Evolutionary conservation across 92 coral and sea anemone genomes (phyloP).

Genomic region (Umimayanthus chanpuru): DNA sequence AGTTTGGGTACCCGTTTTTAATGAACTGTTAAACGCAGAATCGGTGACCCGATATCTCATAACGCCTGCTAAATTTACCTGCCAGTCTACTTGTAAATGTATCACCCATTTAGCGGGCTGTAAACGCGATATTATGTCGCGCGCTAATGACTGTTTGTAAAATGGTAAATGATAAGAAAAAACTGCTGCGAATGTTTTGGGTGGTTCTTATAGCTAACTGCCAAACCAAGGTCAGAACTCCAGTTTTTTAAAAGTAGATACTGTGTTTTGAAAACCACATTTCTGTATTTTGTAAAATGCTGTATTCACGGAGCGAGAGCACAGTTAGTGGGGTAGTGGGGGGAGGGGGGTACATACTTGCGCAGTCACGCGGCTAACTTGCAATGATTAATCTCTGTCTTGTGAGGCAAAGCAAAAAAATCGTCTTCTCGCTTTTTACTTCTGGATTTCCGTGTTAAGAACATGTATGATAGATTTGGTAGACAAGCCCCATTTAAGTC

Average conservation of each 20-base stretch:
- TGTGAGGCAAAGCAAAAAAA: too few relatives aligned
- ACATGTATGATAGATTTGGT: too few relatives aligned
- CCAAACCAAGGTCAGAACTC: not conserved
- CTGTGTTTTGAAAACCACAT: too few relatives aligned
- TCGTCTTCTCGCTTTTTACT: too few relatives aligned
- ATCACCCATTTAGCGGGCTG: not conserved
- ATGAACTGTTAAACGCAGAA: slow-evolving; percentile 4
- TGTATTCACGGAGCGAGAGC: too few relatives aligned
- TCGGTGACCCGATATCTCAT: not conserved
- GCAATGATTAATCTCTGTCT: too few relatives aligned
- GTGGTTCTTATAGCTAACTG: not conserved
- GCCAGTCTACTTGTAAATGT: slow-evolving; percentile 15
- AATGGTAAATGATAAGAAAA: not conserved
- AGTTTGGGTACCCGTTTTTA: not conserved
- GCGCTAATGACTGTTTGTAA: not conserved
- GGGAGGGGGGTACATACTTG: too few relatives aligned
- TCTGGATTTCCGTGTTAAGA: too few relatives aligned
- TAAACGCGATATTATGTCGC: not conserved
- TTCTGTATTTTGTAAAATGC: too few relatives aligned
- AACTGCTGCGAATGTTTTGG: not conserved
- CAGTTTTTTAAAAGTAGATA: not conserved
- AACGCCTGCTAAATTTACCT: slow-evolving; percentile 39
- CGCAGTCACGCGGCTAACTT: too few relatives aligned
- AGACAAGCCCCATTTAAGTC: too few relatives aligned
- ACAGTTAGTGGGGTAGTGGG: too few relatives aligned